Base-by-base conservation (phyloP, 2,797 vertebrate genomes). In the Toxotes lorentzi region DNA sequence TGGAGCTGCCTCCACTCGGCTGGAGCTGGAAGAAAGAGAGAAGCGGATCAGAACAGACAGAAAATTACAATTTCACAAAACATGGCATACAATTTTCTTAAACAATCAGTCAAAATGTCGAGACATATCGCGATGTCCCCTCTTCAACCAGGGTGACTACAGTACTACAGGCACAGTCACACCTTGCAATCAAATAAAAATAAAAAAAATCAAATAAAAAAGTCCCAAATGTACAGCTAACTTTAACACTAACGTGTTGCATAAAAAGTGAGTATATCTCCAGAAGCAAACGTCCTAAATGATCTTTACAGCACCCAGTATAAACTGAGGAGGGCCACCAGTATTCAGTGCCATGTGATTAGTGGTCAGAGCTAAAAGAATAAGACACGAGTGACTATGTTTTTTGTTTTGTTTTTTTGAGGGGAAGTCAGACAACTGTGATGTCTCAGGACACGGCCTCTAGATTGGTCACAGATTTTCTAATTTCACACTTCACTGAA, bases 21-120 rank as follows among this genome's bases (percentile, higher is more conserved):
- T 96, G 97, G 61, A 97, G 95, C 97, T 97, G 82, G 24, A 73
- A 53, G 11, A 65, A 41, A 34, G 1, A 61, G 4, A 40, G 7
- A 17, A 40, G 7, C 1, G 27, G 8, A 21, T 51, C 0, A 51
- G 17, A 30, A 41, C 11, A 48, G 16, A 48, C 13, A 14, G 4
- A 38, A 50, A 47, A 19, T 7, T 7, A 19, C 2, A 47, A 47
- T 48, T 21, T n/a, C 19, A 3, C 1, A 47, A 19, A 47, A 7
- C 5, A 47, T 14, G 5, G 7, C 17, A 14, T 12, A 41, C 40
- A 47, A n/a, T 21, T 51, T 14, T 48, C 47, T 10, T n/a, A 7
- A 35, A 7, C 34, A 35, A 35, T 35, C 6, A 5, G 34, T 35
- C 34, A 35, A 35, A 35, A 35, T 35, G 34, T 8, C 8, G 4